Evolutionary conservation across 2,797 vertebrate species (phyloP).

Genomic region (Enteromius afrohamiltoni): DNA sequence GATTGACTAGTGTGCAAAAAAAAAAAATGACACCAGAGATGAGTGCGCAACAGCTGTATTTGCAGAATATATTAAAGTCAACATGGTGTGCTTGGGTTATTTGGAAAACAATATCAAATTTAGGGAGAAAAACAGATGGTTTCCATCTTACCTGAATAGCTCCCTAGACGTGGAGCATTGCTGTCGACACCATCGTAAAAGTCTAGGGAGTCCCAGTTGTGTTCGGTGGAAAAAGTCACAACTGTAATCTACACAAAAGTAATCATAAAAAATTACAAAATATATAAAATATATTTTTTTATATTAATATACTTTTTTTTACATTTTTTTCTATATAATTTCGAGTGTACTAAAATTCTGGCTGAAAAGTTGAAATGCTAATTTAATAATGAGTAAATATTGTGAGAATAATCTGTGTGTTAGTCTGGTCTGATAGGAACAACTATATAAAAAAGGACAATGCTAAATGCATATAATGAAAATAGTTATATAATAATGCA

Average conservation of each 20-base stretch:
- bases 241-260: constrained; percentile 86
- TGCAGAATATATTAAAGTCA: constrained; percentile 17
- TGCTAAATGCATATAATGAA: neutral
- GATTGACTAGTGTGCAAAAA: constrained; percentile 5
- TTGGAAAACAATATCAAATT: constrained; percentile 18
- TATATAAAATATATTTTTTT: neutral
- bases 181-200: constrained; percentile 95
- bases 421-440: neutral
- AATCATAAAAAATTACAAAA: neutral
- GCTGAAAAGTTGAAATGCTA: neutral
- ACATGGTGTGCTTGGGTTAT: constrained; percentile 47
- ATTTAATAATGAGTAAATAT: neutral
- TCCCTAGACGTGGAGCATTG: constrained; percentile 93
- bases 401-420: too few relatives aligned
- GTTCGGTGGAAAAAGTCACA: constrained; percentile 95
- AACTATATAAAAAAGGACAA: too few relatives aligned
- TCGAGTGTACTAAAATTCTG: neutral
- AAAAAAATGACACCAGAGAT: constrained; percentile 47
- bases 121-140: neutral
- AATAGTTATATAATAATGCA: neutral
- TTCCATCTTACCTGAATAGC: constrained; percentile 89
- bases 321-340: neutral
- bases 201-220: constrained; percentile 98
- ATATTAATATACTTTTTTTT: too few relatives aligned
- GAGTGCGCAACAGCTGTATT: constrained; percentile 33